Conservation (phyloP, 2,888 invertebrate species). For the Drosophila ezoana region DNA sequence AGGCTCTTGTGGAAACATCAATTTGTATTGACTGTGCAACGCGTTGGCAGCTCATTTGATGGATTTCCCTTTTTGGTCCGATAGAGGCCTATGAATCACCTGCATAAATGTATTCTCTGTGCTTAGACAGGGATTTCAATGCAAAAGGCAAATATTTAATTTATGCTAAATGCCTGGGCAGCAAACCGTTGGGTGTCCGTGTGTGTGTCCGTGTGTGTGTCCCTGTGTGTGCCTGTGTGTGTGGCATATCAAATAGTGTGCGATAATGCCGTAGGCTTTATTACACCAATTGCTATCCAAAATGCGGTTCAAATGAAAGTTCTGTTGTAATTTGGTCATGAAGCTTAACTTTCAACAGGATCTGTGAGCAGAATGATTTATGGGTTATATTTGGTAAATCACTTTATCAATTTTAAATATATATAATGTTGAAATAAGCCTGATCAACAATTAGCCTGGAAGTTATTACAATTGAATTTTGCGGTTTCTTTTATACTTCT, state of each 20-base stretch:
- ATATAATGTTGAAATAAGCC: constrained; percentile 9
- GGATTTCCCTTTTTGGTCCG: constrained; percentile 61
- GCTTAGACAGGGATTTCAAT: constrained; percentile 32
- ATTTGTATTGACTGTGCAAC: constrained; percentile 75
- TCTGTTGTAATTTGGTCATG: not conserved
- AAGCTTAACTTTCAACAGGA: not conserved
- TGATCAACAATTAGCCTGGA: constrained; percentile 44
- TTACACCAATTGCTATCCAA: constrained; percentile 14
- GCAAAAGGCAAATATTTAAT: constrained; percentile 58
- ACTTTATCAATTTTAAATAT: constrained; percentile 7
- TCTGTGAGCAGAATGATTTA: not conserved
- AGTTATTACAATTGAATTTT: constrained; percentile 50
- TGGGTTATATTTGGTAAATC: too few relatives aligned
- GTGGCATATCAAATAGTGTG: constrained; percentile 50
- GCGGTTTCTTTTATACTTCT: constrained; percentile 22
- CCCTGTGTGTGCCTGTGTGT: constrained; percentile 16
- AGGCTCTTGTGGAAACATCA: constrained; percentile 37
- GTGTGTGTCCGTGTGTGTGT: too few relatives aligned
- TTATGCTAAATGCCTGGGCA: constrained; percentile 59
- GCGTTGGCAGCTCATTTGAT: constrained; percentile 79
- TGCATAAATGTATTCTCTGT: constrained; percentile 54
- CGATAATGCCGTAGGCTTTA: constrained; percentile 8
- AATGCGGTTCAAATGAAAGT: not conserved
- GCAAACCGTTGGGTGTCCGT: constrained; percentile 34
- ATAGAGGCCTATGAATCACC: constrained; percentile 64